Evolutionary conservation across 2,113 vertebrate species (phyloP), one percentile per base, ranked within the genome.

Genomic region (Bubo scandiacus): DNA sequence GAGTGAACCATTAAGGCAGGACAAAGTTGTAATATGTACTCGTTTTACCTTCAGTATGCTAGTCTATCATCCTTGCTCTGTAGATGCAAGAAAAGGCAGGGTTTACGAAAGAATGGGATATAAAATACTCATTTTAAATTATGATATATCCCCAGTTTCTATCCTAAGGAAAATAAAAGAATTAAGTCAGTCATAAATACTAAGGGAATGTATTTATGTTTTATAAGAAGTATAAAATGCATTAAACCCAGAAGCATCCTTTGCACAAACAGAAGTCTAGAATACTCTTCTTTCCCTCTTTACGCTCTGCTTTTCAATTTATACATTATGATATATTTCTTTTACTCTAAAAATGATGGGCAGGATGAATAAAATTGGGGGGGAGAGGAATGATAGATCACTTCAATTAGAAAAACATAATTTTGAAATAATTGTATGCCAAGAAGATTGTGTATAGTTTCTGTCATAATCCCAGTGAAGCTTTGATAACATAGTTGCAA

Each of bases 371-470:
- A 94, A 92, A 96, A 86, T 88, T 43, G 36, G 32, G 51, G 25
- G 22, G 12, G 42, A n/a, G 26, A 62, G 63, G 81, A 66, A 61
- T 66, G 59, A 47, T 71, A 34, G 77, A 91, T 92, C 68, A 75
- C n/a, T 87, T 95, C 52, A 95, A 85, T 94, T 92, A 95, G 75
- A 87, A 86, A 94, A 96, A 70, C 3, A 22, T 90, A 90, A 95
- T 93, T 91, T 72, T 95, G 67, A 87, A 92, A 85, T 92, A 94
- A 95, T 94, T 92, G 54, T 91, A 66, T 91, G 66, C 78, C 66
- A 84, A 79, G 61, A 79, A 85, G 57, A 65, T 54, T 65, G 57
- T 19, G 0, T 57, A 47, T 45, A 62, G n/a, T 73, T 94, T 92
- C 91, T 95, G 66, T 94, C 83, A 85, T 80, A 88, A 92, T 95